Base-by-base conservation (phyloP, 2,888 invertebrate species). In the Metalampra italica region DNA sequence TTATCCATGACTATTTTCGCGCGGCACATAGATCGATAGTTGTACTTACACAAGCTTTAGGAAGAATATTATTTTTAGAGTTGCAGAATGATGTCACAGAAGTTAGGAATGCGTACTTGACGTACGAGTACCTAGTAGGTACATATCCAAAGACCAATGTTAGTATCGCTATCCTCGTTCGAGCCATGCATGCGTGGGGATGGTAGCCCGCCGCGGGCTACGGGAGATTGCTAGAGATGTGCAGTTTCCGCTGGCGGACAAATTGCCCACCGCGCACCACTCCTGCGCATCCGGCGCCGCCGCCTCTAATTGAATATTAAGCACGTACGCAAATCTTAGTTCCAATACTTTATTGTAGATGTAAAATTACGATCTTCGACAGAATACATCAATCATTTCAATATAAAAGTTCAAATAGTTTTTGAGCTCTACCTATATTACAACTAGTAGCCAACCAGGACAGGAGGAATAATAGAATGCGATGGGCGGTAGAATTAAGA, bases 201-300 rank as follows among this genome's bases (percentile, higher is more conserved):
- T 45, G 42, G 51, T 36, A 11, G 41, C 48, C 46, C 56, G 69
- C 73, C 69, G 62, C 66, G 57, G 62, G 73, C 68, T 58, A 54
- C 65, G 60, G 68, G 68, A 76, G 72, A 77, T 77, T 66, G 64
- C 71, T 65, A 67, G 71, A 74, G 82, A 80, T 75, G 76, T 59
- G 73, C 69, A 70, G 76, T 78, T 77, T 82, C 82, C 82, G 78
- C 69, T 72, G 73, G 60, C 64, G 64, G 70, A 76, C 75, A 81
- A 78, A 82, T 79, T 78, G 64, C 75, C 57, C 50, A 57, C 62
- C 65, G 59, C 66, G 47, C 38, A 29, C 44, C 47, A 45, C 49
- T 62, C 57, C 55, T 56, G 57, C 61, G 60, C 74, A 75, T 77
- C 78, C 76, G 76, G 68, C 57, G 54, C 60, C 60, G 38, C 47